phyloP scores from a whole-genome alignment of 2,113 vertebrate genomes.

The Epinephelus lanceolatus region DNA sequence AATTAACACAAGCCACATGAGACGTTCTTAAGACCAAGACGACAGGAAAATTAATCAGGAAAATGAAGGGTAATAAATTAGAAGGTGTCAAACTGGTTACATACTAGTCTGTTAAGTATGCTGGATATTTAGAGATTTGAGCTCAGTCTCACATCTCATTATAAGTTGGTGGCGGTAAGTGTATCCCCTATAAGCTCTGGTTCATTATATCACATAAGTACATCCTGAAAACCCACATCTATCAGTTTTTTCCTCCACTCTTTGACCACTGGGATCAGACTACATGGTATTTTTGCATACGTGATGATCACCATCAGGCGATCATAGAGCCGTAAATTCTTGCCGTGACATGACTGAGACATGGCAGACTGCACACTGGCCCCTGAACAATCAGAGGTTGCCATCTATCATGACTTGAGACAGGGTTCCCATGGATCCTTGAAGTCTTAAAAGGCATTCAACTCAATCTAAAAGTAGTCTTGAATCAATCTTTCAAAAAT shows the following conservation, averaged over 20 bases:
- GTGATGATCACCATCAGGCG: background rate
- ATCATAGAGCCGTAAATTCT: background rate
- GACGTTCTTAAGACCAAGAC: slow-evolving; percentile 40
- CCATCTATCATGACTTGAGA: background rate
- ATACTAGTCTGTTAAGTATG: slow-evolving; percentile 41
- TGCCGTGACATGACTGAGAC: background rate
- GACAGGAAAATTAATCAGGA: slow-evolving; percentile 67
- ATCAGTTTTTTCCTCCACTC: background rate
- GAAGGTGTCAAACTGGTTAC: slow-evolving; percentile 50
- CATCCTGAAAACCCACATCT: slow-evolving; percentile 14
- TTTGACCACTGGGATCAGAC: background rate
- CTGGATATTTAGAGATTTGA: slow-evolving; percentile 12
- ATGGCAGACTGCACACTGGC: background rate
- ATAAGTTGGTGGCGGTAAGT: slow-evolving; percentile 11
- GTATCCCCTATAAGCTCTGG: slow-evolving; percentile 6
- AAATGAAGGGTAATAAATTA: slow-evolving; percentile 60
- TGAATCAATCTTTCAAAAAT: no score
- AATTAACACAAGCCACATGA: slow-evolving; percentile 60
- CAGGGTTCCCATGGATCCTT: no score
- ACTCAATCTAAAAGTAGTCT: no score
- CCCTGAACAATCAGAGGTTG: background rate
- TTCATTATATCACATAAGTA: slow-evolving; percentile 8
- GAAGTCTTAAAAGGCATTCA: no score
- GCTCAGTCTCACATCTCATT: slow-evolving; percentile 22
- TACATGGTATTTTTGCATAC: background rate